These are phyloP conservation scores for Nowickia ferox DNA, from an alignment of 2,888 invertebrate genomes.

Conservation along the genomic window DNA sequence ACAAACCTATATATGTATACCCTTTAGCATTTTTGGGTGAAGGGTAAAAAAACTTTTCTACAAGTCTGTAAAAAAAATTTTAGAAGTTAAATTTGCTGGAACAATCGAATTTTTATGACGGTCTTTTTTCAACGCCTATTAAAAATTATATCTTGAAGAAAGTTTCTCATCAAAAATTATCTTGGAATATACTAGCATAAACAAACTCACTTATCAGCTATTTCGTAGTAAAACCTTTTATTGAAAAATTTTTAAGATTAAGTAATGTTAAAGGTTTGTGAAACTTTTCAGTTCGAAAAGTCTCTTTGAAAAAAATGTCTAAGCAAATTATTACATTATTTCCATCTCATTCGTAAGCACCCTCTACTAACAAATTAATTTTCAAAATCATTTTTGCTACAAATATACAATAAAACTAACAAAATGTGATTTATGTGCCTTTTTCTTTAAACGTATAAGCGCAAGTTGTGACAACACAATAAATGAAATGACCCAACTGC, in stretches of 20 bases:
- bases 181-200: no score
- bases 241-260: background rate
- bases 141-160: background rate
- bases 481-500: constrained; percentile 53
- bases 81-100: no score
- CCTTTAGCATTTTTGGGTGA: no score
- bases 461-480: constrained; percentile 38
- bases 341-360: background rate
- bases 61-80: no score
- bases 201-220: background rate
- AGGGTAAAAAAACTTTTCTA: no score
- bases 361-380: constrained; percentile 13
- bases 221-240: background rate
- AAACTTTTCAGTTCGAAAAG: no score
- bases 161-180: background rate
- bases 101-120: no score
- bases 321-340: no score
- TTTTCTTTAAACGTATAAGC: background rate
- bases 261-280: background rate
- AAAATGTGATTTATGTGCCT: constrained; percentile 43
- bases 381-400: constrained; percentile 11
- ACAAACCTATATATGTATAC: no score
- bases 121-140: no score
- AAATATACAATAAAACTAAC: constrained; percentile 19
- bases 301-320: no score